Conservation (phyloP, 2,888 invertebrate genomes). For the Spodoptera littoralis region DNA sequence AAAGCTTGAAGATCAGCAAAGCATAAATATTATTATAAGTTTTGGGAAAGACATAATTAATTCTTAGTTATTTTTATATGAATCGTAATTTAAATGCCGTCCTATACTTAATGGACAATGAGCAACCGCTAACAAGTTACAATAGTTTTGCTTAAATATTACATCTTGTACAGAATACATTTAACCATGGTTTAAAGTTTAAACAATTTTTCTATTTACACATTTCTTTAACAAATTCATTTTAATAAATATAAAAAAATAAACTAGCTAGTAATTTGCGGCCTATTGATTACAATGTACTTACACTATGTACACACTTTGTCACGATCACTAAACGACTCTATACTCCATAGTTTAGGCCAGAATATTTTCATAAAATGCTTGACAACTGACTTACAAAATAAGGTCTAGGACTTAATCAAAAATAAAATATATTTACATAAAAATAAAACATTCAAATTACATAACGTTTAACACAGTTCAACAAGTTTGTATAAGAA, state of each 20-base stretch:
- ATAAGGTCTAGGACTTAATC: slow-evolving; percentile 9
- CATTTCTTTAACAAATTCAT: slow-evolving; percentile 23
- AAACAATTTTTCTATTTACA: slow-evolving; percentile 48
- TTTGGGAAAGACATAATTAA: slow-evolving; percentile 23
- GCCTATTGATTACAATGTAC: slow-evolving; percentile 32
- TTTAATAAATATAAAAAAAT: slow-evolving; percentile 18
- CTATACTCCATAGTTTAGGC: slow-evolving; percentile 28
- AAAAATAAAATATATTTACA: slow-evolving; percentile 31
- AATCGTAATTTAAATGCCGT: no score
- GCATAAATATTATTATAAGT: slow-evolving; percentile 23
- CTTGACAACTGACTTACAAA: slow-evolving; percentile 4
- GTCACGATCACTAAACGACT: not conserved
- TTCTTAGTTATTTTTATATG: slow-evolving; percentile 1
- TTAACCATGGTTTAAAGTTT: slow-evolving; percentile 42
- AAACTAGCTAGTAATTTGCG: slow-evolving; percentile 34
- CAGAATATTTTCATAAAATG: slow-evolving; percentile 7
- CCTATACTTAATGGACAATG: no score
- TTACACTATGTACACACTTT: slow-evolving; percentile 43
- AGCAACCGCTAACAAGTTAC: no score
- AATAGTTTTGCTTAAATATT: slow-evolving; percentile 3
- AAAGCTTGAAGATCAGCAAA: slow-evolving; percentile 45
- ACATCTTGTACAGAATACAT: slow-evolving; percentile 24
- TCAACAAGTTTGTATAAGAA: slow-evolving; percentile 1
- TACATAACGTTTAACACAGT: slow-evolving; percentile 6
- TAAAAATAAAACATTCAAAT: slow-evolving; percentile 16